Evolutionary conservation across 2,113 vertebrate genomes (phyloP).

Genomic region (Dascyllus trimaculatus): DNA sequence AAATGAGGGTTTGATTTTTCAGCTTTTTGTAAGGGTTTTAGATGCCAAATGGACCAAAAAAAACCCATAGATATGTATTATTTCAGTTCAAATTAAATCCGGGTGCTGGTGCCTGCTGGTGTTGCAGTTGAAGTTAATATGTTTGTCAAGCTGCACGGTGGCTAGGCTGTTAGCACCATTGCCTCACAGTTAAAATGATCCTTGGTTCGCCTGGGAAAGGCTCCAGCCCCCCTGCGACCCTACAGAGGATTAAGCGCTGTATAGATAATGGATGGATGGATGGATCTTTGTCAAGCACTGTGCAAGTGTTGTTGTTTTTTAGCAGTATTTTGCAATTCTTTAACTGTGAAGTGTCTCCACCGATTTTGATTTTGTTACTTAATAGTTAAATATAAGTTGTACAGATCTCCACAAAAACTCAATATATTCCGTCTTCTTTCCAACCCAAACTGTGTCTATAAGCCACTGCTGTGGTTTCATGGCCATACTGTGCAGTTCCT

Average conservation of each 20-base stretch:
- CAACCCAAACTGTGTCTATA: conserved; percentile 10
- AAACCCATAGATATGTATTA: background rate
- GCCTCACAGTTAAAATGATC: no score
- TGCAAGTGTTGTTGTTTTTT: conserved; percentile 11
- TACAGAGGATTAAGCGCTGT: no score
- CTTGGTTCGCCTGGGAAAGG: no score
- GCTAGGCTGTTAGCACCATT: no score
- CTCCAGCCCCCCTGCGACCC: no score
- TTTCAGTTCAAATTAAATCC: background rate
- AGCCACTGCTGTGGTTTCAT: conserved; percentile 15
- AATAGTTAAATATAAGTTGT: conserved; percentile 10
- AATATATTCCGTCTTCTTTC: conserved; percentile 13
- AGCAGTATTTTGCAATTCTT: conserved; percentile 1
- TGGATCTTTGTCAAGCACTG: background rate
- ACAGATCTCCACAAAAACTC: background rate
- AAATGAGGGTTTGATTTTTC: no score
- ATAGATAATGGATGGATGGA: no score
- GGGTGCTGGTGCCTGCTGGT: conserved; percentile 40
- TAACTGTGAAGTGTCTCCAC: background rate
- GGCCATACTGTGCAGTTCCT: conserved; percentile 6
- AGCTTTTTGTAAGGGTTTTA: background rate
- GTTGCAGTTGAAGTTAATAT: background rate
- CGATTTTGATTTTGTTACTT: conserved; percentile 24
- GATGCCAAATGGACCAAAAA: background rate
- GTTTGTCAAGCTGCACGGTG: background rate